These are phyloP conservation scores for Lepidothrix coronata DNA, from an alignment of 2,113 vertebrate genomes.

Conservation along the genomic window DNA sequence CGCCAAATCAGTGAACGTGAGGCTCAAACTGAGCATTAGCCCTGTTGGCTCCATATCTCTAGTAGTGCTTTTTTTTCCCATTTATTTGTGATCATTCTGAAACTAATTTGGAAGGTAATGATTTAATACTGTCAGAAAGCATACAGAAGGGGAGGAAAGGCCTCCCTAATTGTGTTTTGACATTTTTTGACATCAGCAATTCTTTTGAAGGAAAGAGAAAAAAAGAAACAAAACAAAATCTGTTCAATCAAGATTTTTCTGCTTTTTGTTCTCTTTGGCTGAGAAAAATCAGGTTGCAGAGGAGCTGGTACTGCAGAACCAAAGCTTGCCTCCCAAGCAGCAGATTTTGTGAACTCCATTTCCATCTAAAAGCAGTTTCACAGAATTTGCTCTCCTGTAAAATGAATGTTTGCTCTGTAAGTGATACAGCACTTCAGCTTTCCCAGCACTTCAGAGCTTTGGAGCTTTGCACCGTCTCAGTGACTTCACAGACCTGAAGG, in stretches of 20 bases:
- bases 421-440: not conserved
- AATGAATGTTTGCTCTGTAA: not conserved
- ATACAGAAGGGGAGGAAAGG: not conserved
- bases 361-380: not conserved
- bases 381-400: not conserved
- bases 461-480: not conserved
- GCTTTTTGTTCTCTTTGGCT: conserved; percentile 6
- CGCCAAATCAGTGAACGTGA: not conserved
- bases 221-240: conserved; percentile 38
- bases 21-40: not conserved
- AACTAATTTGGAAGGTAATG: conserved; percentile 5
- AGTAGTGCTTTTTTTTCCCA: fast-evolving
- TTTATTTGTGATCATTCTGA: conserved; percentile 28
- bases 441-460: not conserved
- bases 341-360: not conserved
- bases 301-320: not conserved
- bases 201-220: conserved; percentile 9
- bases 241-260: conserved; percentile 8
- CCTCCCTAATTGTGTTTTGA: conserved; percentile 49
- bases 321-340: not conserved
- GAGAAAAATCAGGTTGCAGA: not conserved
- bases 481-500: not conserved
- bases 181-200: conserved; percentile 5
- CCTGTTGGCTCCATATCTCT: not conserved
- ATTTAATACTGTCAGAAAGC: conserved; percentile 32